Evolutionary conservation across 2,888 invertebrate genomes (phyloP), one percentile per base, ranked within the genome.

Genomic region (Ectobius pallidus): DNA sequence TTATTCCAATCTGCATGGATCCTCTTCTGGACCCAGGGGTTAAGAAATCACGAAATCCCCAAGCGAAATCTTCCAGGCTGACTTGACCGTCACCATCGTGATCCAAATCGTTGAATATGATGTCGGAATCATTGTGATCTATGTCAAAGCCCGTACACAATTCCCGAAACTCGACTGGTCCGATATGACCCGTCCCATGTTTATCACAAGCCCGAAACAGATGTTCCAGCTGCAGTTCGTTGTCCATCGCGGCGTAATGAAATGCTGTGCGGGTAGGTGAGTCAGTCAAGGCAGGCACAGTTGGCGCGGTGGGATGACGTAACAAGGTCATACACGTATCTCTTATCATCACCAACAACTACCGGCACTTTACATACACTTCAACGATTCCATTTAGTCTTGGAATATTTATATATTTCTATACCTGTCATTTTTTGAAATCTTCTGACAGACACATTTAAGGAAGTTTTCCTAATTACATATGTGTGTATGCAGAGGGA

Each of bases 41-140:
- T 3, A 83, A 74, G 74, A 81, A 83, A 72, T 84, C 83, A 1
- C 81, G 77, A 73, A 86, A 86, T 3, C 87, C 86, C 69, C 81
- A 80, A 2, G 83, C 81, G 77, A 87, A 87, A 78, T 87, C 87
- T 1, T 83, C 81, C 71, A 85, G 83, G 74, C 84, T 84, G 73
- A 87, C 86, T 70, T 81, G 78, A 0, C 86, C 87, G 77, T 87
- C 86, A 3, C 84, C 83, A 77, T 87, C 86, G 70, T 82, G 82
- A 77, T 87, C 87, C 69, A 87, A 79, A 76, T 86, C 84, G 7
- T 78, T 77, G 77, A 87, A 87, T 63, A 87, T 84, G 30, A 82
- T 82, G 71, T 83, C 81, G 0, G 86, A 81, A 73, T 86, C 86
- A 1, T 80, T 79, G 0, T 76, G 70, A 0, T 77, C 70, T 27